Base-by-base conservation (phyloP, 2,113 vertebrate species). In the Nestor notabilis region DNA sequence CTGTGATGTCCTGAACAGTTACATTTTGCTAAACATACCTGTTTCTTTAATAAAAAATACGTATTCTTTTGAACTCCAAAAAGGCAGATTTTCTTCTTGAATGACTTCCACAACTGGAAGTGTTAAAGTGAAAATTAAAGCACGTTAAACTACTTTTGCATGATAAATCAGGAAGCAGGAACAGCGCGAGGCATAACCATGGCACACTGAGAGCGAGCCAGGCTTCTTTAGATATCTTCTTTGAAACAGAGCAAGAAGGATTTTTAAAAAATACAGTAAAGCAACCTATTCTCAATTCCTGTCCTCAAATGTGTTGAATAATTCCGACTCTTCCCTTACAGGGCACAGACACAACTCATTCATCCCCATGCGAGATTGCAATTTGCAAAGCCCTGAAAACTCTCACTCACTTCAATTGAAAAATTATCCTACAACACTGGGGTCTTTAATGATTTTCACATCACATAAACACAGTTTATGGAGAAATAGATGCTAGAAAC, bases 261-360 rank as follows among this genome's bases (percentile, higher is more conserved):
- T 29, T 87, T 74, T 68, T 13, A 2, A 15, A 50, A 58, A 76
- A 19, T 10, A 64, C 7, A 56, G 5, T 29, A 70, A 80, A 91
- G 8, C 5, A 56, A 41, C 16, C 11, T 39, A 16, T 28, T 72
- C 15, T 83, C 21, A 64, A 23, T 21, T 46, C 24, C 53, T 50
- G 11, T 56, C 68, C n/a, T 84, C 44, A 61, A 74, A 80, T 1
- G 2, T 35, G 35, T 18, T 82, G 75, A 79, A 24, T 47, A 85
- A 60, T 55, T 80, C 61, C 1, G 7, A 64, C 33, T 66, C 68
- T 69, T 58, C 41, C 16, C 19, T 52, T 28, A 13, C 19, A 19
- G 29, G 43, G 39, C 10, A 64, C 1, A 4, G 31, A 33, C 53
- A 43, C 0, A 0, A 58, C 37, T 58, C 0, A 0, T 11, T n/a